These are phyloP conservation scores for Leucoma salicis DNA, from an alignment of 2,888 invertebrate genomes.

Conservation along the genomic window DNA sequence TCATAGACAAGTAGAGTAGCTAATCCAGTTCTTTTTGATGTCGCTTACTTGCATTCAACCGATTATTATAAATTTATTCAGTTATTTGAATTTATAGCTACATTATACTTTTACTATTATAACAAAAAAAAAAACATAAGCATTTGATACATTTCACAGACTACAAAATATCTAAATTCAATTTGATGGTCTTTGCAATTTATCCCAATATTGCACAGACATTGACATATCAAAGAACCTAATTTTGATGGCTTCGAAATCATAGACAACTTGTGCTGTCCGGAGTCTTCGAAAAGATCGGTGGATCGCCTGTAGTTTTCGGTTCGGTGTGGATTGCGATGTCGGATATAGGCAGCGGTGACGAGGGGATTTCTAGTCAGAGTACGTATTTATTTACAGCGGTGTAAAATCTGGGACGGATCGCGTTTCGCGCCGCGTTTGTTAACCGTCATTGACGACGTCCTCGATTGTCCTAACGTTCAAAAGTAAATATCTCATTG, in stretches of 20 bases:
- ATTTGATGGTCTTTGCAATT: no score
- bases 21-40: constrained; percentile 35
- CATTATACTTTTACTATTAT: no score
- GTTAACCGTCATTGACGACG: constrained; percentile 49
- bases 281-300: constrained; percentile 66
- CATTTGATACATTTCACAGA: no score
- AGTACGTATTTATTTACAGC: constrained; percentile 84
- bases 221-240: constrained; percentile 40
- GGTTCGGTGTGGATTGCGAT: constrained; percentile 84
- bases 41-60: no score
- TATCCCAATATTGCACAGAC: no score
- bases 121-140: no score
- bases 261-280: constrained; percentile 72
- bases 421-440: constrained; percentile 49
- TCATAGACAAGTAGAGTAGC: constrained; percentile 37
- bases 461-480: constrained; percentile 57
- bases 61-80: no score
- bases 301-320: constrained; percentile 77
- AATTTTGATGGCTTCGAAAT: constrained; percentile 67
- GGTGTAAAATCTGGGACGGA: constrained; percentile 42
- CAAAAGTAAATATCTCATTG: constrained; percentile 80
- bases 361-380: constrained; percentile 90
- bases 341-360: constrained; percentile 91
- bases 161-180: no score
- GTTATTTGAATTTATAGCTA: no score